Percentiles rank a stretch among this genome's conserved stretches.
Evolutionary conservation across 2,113 vertebrate genomes (phyloP).

Genomic region (Asarcornis scutulata): DNA sequence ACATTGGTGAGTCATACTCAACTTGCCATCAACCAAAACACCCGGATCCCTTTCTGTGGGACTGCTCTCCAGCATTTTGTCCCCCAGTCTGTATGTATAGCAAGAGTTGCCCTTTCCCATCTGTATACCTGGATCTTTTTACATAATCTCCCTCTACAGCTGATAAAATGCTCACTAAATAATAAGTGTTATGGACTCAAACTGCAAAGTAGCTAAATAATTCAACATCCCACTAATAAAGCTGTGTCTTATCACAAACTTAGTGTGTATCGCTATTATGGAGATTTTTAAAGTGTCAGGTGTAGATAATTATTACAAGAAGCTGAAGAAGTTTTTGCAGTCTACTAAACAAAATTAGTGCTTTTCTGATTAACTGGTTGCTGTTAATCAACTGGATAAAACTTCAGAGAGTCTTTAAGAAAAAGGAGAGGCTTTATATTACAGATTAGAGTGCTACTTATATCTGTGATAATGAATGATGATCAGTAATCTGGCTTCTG

Average conservation of each 20-base stretch:
- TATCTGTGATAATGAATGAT: not conserved
- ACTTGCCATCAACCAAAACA: no score
- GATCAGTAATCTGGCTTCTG: not conserved
- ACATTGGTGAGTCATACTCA: no score
- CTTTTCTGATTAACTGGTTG: not conserved
- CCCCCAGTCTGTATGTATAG: no score
- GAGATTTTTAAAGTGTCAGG: not conserved
- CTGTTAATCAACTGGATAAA: not conserved
- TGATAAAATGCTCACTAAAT: not conserved
- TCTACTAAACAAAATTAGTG: not conserved
- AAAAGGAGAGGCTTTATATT: not conserved
- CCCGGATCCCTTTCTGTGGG: no score
- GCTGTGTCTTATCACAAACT: not conserved
- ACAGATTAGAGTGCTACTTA: not conserved
- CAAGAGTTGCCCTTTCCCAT: no score
- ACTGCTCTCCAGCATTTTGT: no score
- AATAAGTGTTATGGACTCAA: not conserved
- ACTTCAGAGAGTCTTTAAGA: not conserved
- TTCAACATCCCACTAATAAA: not conserved
- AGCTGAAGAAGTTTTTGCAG: not conserved
- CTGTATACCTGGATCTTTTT: not conserved
- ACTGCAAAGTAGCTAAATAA: not conserved
- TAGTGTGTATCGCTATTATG: not conserved
- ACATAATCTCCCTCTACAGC: not conserved
- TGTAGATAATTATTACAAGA: not conserved